Percentiles rank a stretch among this genome's conserved stretches.
Evolutionary conservation across 2,797 vertebrate species (phyloP).

Genomic region (Nannoperca obscura): DNA sequence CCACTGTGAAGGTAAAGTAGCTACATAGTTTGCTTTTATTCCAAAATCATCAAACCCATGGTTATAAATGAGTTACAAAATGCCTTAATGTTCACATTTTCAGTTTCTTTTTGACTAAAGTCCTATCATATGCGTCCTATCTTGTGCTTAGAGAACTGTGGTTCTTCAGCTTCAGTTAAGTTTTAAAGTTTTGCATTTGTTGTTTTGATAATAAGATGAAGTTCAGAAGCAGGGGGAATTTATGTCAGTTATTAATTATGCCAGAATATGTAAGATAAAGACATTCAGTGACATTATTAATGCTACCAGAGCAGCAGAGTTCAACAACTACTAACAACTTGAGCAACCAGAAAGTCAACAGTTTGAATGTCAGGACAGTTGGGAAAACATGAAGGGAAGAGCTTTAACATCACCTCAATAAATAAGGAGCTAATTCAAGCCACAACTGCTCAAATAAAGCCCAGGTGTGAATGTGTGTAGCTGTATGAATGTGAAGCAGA

Average conservation of each 20-base stretch:
- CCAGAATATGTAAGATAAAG: not conserved
- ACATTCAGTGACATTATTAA: not conserved
- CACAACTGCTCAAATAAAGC: conserved; percentile 28
- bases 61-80: not conserved
- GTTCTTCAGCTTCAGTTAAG: not conserved
- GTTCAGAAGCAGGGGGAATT: not conserved
- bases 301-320: not conserved
- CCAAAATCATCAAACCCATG: not conserved
- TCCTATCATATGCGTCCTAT: not conserved
- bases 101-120: not conserved
- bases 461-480: conserved; percentile 56
- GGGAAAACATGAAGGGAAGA: not conserved
- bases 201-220: not conserved
- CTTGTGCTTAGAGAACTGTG: not conserved
- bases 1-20: not conserved
- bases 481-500: conserved; percentile 38
- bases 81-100: not conserved
- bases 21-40: conserved; percentile 1
- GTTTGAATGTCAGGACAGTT: not conserved
- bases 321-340: not conserved
- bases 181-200: not conserved
- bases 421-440: conserved; percentile 34
- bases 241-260: not conserved
- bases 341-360: not conserved
- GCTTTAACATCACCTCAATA: conserved; percentile 38